phyloP scores from a whole-genome alignment of 2,113 vertebrate genomes.

The Helogale parvula region DNA sequence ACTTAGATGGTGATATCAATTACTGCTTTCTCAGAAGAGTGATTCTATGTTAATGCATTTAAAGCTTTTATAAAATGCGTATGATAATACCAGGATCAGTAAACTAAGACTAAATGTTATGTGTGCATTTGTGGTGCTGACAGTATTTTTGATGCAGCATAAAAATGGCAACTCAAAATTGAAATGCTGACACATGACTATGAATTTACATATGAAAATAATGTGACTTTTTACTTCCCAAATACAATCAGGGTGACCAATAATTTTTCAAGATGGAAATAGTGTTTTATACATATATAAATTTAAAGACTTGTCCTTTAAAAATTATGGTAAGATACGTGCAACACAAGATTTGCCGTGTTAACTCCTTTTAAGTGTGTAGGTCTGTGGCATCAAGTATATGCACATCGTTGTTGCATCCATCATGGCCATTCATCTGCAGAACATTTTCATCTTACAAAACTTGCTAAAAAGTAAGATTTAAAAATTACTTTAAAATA shows the following conservation, averaged over 20 bases:
- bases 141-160: background rate
- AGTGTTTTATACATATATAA: background rate
- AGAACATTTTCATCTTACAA: background rate
- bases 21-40: background rate
- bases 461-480: background rate
- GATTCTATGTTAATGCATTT: background rate
- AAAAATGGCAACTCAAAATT: background rate
- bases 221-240: background rate
- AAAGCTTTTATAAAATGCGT: background rate
- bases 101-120: conserved; percentile 29
- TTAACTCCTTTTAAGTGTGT: background rate
- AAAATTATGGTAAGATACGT: background rate
- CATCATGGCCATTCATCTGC: background rate
- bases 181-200: background rate
- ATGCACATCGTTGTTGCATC: background rate
- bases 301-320: background rate
- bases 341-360: background rate
- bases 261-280: background rate
- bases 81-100: background rate
- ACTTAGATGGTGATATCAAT: background rate
- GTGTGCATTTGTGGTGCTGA: background rate
- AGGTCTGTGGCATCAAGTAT: background rate
- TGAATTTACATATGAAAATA: background rate
- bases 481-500: background rate
- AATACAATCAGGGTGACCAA: background rate